Evolutionary conservation across 2,113 vertebrate species (phyloP).

Genomic region (Mungos mungo): DNA sequence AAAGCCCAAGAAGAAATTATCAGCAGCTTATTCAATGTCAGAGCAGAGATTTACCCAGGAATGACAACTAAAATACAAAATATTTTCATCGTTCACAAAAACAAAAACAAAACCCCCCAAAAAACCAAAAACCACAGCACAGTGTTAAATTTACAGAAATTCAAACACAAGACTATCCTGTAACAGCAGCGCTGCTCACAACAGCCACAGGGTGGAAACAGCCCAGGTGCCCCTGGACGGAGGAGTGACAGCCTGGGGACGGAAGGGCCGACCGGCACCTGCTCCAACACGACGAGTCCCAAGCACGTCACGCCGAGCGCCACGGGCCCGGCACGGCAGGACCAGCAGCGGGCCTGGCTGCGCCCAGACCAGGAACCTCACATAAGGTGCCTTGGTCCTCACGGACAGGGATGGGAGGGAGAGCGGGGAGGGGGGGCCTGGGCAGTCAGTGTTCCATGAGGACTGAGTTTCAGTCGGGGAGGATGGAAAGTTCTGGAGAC

Average conservation of each 20-base stretch:
- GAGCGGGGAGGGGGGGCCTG: accelerated
- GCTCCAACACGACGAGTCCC: not conserved
- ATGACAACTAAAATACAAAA: not conserved
- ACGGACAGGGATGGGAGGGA: accelerated
- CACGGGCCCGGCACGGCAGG: not conserved
- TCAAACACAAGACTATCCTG: not conserved
- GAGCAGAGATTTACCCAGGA: not conserved
- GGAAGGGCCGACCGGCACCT: too few relatives aligned
- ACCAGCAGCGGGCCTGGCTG: not conserved
- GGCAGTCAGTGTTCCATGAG: accelerated
- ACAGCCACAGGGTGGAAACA: not conserved
- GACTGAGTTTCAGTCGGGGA: not conserved
- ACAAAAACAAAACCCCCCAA: too few relatives aligned
- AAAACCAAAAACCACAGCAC: not conserved
- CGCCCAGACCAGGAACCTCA: accelerated
- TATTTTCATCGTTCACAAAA: too few relatives aligned
- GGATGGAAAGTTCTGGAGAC: not conserved
- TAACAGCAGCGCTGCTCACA: accelerated
- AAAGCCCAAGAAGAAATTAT: not conserved
- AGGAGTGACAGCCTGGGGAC: accelerated
- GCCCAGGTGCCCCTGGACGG: accelerated
- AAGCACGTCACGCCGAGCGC: accelerated
- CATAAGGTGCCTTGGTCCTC: not conserved
- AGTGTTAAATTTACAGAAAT: not conserved
- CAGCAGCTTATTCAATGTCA: not conserved